Percentiles rank a stretch among this genome's conserved stretches.
These are phyloP conservation scores for Globicephala melas DNA, from an alignment of 2,113 vertebrate genomes.

Conservation along the genomic window DNA sequence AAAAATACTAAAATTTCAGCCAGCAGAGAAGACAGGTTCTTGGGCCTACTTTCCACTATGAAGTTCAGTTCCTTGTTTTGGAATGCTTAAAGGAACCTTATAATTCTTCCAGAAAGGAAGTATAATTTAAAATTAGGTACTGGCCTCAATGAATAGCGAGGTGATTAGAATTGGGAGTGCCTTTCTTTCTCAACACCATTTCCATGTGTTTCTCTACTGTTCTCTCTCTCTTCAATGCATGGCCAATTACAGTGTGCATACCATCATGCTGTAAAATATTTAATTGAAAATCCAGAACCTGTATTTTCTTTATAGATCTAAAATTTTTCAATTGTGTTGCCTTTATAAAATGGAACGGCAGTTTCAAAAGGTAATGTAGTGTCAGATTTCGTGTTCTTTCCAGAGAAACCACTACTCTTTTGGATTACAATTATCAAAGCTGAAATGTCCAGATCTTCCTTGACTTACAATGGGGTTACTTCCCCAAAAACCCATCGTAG, in stretches of 20 bases:
- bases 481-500: background rate
- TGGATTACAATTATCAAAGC: slow-evolving; percentile 14
- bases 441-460: background rate
- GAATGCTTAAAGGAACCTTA: slow-evolving; percentile 15
- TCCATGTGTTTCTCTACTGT: background rate
- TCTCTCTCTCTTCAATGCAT: background rate
- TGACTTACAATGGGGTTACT: background rate
- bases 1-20: slow-evolving; percentile 55
- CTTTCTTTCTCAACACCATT: background rate
- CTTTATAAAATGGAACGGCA: background rate
- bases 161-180: background rate
- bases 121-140: slow-evolving; percentile 31
- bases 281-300: background rate
- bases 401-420: background rate
- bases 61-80: slow-evolving; percentile 27
- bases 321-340: background rate
- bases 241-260: background rate
- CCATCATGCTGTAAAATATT: background rate
- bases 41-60: background rate
- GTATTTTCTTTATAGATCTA: background rate
- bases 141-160: background rate
- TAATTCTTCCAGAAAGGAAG: slow-evolving; percentile 28
- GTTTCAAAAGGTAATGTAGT: background rate
- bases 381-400: background rate
- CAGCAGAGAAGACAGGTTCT: background rate